Conservation (phyloP, 2,888 invertebrate species). For the Axea sp. region DNA sequence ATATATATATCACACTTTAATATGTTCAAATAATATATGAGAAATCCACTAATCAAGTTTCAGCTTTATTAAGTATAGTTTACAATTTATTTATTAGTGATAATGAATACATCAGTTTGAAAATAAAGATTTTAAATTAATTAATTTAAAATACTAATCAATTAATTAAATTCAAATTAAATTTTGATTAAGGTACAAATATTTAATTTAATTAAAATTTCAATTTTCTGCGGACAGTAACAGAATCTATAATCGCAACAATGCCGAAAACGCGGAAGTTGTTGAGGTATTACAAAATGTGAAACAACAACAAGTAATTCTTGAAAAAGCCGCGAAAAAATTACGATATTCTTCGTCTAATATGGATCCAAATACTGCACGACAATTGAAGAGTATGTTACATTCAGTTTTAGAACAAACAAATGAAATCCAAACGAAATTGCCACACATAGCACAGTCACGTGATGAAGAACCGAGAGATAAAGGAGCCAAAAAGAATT, state of each 20-base stretch:
- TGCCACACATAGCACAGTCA: slow-evolving; percentile 55
- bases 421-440: slow-evolving; percentile 73
- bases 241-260: slow-evolving; percentile 28
- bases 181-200: too few relatives aligned
- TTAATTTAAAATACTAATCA: too few relatives aligned
- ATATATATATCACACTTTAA: too few relatives aligned
- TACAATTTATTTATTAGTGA: too few relatives aligned
- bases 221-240: slow-evolving; percentile 39
- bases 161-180: too few relatives aligned
- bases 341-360: slow-evolving; percentile 67
- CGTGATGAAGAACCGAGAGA: slow-evolving; percentile 2
- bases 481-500: background rate
- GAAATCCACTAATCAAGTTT: too few relatives aligned
- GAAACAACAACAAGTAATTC: slow-evolving; percentile 72
- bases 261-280: slow-evolving; percentile 35
- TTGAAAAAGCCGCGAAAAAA: slow-evolving; percentile 73
- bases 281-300: slow-evolving; percentile 69
- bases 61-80: too few relatives aligned
- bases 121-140: too few relatives aligned
- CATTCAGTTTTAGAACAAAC: slow-evolving; percentile 75
- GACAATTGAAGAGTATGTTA: slow-evolving; percentile 74
- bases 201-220: slow-evolving; percentile 22
- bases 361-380: slow-evolving; percentile 72
- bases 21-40: too few relatives aligned
- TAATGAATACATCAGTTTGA: too few relatives aligned